phyloP scores from a whole-genome alignment of 1,140 invertebrate species.

The Nasonia giraulti region DNA sequence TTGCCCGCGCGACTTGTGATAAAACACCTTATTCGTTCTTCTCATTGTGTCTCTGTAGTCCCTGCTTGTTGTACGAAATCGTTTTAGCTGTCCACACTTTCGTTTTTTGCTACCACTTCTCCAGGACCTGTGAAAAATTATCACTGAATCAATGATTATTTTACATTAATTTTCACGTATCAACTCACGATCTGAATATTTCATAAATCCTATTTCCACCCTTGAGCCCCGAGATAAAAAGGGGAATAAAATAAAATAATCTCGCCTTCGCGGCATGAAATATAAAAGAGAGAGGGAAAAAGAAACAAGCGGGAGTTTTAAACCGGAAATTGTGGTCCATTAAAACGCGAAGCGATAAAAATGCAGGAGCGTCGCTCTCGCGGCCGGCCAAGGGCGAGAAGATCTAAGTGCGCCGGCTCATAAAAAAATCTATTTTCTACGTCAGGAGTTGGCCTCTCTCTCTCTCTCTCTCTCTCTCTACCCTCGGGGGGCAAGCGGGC shows the following conservation, averaged over 20 bases:
- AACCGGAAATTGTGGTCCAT: background rate
- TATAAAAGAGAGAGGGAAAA: background rate
- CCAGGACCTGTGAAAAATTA: too few relatives aligned
- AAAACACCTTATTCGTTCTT: conserved; percentile 64
- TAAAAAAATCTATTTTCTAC: conserved; percentile 38
- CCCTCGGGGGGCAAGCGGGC: background rate
- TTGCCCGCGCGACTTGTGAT: conserved; percentile 53
- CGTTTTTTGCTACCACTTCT: too few relatives aligned
- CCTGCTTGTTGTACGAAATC: background rate
- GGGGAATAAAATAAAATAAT: background rate
- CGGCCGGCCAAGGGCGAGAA: too few relatives aligned
- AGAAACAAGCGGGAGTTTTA: background rate
- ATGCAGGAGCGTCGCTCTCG: background rate
- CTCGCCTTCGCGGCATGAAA: background rate
- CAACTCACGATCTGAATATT: background rate
- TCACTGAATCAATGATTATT: too few relatives aligned
- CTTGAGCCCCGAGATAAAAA: background rate
- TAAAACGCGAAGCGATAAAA: background rate
- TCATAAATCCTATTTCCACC: background rate
- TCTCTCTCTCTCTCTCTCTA: background rate
- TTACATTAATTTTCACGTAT: too few relatives aligned
- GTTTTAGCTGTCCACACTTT: too few relatives aligned
- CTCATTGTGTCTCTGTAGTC: background rate
- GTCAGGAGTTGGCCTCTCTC: conserved; percentile 23
- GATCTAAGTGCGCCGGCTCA: background rate